Evolutionary conservation across 2,113 vertebrate genomes (phyloP), one percentile per base, ranked within the genome.

Genomic region (Cephalopterus ornatus): DNA sequence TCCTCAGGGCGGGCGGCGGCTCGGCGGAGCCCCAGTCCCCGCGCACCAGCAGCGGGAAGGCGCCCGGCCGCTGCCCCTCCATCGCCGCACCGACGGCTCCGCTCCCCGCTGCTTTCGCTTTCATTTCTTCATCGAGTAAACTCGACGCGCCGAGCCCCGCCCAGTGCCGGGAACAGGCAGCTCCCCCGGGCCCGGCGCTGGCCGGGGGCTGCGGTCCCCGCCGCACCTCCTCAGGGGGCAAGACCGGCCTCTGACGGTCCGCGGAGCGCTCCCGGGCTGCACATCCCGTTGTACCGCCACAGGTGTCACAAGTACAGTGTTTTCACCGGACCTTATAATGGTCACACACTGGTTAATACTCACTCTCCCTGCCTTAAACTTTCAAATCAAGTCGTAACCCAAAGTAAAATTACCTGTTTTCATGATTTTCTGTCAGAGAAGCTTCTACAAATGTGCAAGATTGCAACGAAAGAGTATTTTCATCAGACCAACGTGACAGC

Each of bases 1-100:
- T 98, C 84, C 63, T 96, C 18, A 98, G 30, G n/a, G 97, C 56
- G 63, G 89, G 19, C 11, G 86, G 75, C 20, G 85, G 88, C 53
- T 63, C 71, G n/a, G 6, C 30, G 47, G 62, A 2, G 22, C 74
- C 93, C 92, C 95, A 92, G 70, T 67, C 67, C 12, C 95, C 95
- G 2, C 84, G 20, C 80, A 96, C 84, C 87, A 82, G 53, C 86
- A 97, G 28, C 53, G 95, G 66, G 50, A 95, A 96, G 26, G 14
- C 2, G 27, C 49, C 6, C 95, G 42, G 37, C 2, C 20, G 4
- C 72, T 18, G 55, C 55, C 12, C 26, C 39, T 49, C 80, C 91
- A 91, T 91, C 14, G 27, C 58, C 0, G 35, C 8, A 22, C 15
- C 10, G 1, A 3, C 15, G 0, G 11, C 55, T 15, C 28, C 61